These are phyloP conservation scores for Empidonax traillii DNA, from an alignment of 2,113 vertebrate species.

Conservation along the genomic window DNA sequence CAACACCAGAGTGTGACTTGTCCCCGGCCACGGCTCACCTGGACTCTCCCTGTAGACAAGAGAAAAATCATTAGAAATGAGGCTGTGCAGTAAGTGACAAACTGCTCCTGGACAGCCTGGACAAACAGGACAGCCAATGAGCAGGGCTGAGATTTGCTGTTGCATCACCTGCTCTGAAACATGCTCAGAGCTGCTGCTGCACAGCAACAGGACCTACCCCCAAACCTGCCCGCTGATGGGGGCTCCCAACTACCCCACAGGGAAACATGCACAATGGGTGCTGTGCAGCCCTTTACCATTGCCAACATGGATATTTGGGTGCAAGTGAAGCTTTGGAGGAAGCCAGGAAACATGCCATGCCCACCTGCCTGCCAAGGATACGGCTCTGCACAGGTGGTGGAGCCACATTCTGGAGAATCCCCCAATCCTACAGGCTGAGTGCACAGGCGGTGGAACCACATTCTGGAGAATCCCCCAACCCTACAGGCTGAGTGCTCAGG, in stretches of 20 bases:
- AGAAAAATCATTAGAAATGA: neutral
- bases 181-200: neutral
- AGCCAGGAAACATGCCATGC: neutral
- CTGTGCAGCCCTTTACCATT: neutral
- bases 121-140: accelerated
- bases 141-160: neutral
- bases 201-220: neutral
- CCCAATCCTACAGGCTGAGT: accelerated
- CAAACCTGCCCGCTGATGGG: accelerated
- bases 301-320: neutral
- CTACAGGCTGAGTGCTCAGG: neutral
- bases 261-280: accelerated
- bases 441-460: too few relatives aligned
- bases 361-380: too few relatives aligned
- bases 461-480: neutral
- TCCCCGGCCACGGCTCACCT: neutral
- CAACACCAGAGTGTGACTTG: accelerated
- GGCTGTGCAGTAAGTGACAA: neutral
- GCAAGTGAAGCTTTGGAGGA: neutral
- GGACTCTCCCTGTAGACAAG: accelerated
- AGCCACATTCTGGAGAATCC: neutral
- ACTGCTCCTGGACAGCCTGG: neutral
- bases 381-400: neutral
- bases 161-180: neutral
- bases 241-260: neutral